Conservation (phyloP, 2,888 invertebrate genomes). For the Erebia ligea region DNA sequence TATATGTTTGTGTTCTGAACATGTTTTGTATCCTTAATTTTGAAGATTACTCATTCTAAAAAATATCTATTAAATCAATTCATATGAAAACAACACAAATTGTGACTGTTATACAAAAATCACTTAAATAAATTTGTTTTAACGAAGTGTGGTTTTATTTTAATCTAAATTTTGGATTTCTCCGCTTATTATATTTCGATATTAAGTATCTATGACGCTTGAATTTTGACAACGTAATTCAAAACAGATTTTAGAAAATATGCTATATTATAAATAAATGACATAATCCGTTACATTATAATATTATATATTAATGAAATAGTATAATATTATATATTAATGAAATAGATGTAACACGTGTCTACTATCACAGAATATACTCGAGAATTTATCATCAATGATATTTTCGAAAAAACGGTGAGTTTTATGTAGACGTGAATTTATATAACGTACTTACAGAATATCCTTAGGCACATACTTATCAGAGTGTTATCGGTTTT, state of each 20-base stretch:
- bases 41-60: background rate
- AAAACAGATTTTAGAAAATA: slow-evolving; percentile 41
- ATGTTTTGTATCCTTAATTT: background rate
- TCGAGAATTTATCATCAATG: too few species aligned
- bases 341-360: slow-evolving; percentile 76
- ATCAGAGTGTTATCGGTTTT: slow-evolving; percentile 21
- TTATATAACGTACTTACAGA: slow-evolving; percentile 53
- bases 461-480: slow-evolving; percentile 29
- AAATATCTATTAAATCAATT: background rate
- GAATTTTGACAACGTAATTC: slow-evolving; percentile 22
- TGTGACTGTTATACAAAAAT: slow-evolving; percentile 8
- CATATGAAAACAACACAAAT: background rate
- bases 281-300: slow-evolving; percentile 44
- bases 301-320: slow-evolving; percentile 58
- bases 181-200: background rate
- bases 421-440: slow-evolving; percentile 49
- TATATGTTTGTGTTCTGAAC: background rate
- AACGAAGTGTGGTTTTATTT: background rate
- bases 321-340: slow-evolving; percentile 53
- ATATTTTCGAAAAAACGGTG: slow-evolving; percentile 67
- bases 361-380: slow-evolving; percentile 83
- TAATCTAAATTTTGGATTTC: background rate
- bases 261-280: slow-evolving; percentile 62
- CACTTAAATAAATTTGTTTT: background rate
- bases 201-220: background rate